phyloP scores from a whole-genome alignment of 2,797 vertebrate genomes.

The Enoplosus armatus region DNA sequence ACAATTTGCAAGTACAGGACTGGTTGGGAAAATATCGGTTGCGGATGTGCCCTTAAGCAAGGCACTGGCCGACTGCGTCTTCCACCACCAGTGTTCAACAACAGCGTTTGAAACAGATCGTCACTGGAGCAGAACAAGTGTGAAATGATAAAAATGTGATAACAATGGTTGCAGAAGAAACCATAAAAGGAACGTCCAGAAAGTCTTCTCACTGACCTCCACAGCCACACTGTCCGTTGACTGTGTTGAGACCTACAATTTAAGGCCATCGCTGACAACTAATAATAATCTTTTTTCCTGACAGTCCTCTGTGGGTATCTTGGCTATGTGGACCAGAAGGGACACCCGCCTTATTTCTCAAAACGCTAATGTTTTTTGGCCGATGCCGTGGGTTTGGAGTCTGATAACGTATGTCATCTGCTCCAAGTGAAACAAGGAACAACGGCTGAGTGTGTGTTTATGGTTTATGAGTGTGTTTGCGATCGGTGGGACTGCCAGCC shows the following conservation, averaged over 20 bases:
- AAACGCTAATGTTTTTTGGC: slow-evolving; percentile 58
- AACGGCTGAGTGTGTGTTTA: slow-evolving; percentile 58
- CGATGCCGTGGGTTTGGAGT: slow-evolving; percentile 17
- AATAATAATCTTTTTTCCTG: slow-evolving; percentile 41
- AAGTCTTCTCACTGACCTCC: slow-evolving; percentile 31
- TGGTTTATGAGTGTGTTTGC: slow-evolving; percentile 46
- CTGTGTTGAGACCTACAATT: slow-evolving; percentile 31
- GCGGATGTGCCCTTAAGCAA: not conserved
- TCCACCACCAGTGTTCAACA: not conserved
- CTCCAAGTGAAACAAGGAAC: slow-evolving; percentile 73
- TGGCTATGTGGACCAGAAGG: slow-evolving; percentile 37
- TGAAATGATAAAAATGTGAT: not conserved
- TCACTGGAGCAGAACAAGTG: not conserved
- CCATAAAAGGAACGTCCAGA: not conserved
- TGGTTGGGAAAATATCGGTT: too few relatives aligned
- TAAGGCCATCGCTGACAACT: slow-evolving; percentile 31
- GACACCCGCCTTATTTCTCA: slow-evolving; percentile 39
- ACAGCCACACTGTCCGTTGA: slow-evolving; percentile 1
- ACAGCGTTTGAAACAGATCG: not conserved
- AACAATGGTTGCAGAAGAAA: not conserved
- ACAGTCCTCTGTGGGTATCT: slow-evolving; percentile 39
- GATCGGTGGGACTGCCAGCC: slow-evolving; percentile 37
- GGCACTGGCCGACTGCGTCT: not conserved
- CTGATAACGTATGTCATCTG: slow-evolving; percentile 37
- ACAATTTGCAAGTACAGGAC: not conserved